A percentile compares a stretch with the other conserved stretches of the same genome.
These are phyloP conservation scores for Lymantria monacha DNA, from an alignment of 2,888 invertebrate genomes.

Conservation along the genomic window DNA sequence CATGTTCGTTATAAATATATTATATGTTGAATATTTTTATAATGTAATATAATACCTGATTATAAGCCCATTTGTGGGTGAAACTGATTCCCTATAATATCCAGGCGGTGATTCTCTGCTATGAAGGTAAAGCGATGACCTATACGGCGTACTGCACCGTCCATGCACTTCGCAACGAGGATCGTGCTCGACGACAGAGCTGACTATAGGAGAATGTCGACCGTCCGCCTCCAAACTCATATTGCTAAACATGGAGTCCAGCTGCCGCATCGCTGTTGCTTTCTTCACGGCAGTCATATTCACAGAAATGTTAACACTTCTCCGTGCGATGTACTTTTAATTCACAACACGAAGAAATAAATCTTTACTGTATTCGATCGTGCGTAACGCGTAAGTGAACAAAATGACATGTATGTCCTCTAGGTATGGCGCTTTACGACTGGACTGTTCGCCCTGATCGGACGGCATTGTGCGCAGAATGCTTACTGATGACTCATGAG, in stretches of 20 bases:
- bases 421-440: slow-evolving; percentile 77
- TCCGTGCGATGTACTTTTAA: slow-evolving; percentile 35
- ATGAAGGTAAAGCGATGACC: slow-evolving; percentile 72
- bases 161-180: slow-evolving; percentile 89
- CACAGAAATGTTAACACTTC: slow-evolving; percentile 39
- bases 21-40: not conserved
- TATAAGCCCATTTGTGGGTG: slow-evolving; percentile 72
- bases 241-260: slow-evolving; percentile 88
- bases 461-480: slow-evolving; percentile 76
- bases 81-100: slow-evolving; percentile 80
- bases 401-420: slow-evolving; percentile 75
- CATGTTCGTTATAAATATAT: slow-evolving; percentile 23
- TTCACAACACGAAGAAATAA: slow-evolving; percentile 45
- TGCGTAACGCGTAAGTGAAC: slow-evolving; percentile 50
- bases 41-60: slow-evolving; percentile 53
- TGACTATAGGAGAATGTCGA: slow-evolving; percentile 67
- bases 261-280: slow-evolving; percentile 85
- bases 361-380: slow-evolving; percentile 37
- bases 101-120: slow-evolving; percentile 80
- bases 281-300: slow-evolving; percentile 82
- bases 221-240: slow-evolving; percentile 82
- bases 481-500: slow-evolving; percentile 71
- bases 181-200: slow-evolving; percentile 81
- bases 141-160: slow-evolving; percentile 67
- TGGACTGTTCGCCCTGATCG: slow-evolving; percentile 53